Base-by-base conservation (phyloP, 2,888 invertebrate genomes). In the Hybos culiciformis region DNA sequence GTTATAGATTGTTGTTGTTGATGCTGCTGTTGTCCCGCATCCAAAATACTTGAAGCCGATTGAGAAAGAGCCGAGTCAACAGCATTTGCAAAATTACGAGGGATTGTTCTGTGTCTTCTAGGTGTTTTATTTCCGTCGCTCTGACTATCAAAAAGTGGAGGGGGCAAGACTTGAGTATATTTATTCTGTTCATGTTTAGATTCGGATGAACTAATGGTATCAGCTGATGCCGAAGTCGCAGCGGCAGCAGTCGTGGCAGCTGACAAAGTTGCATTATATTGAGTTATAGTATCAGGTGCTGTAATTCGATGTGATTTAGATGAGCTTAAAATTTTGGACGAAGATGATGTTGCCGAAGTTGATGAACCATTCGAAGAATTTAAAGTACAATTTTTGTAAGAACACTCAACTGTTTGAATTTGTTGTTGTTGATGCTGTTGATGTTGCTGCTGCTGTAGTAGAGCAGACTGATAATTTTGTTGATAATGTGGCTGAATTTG, bases 71-170 rank as follows among this genome's bases (percentile, higher is more conserved):
- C 38, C 1, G 66, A 64, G 56, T 65, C 66, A 5, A 60, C 60
- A 41, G 49, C 46, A n/a, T n/a, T 29, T 3, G 66, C 61, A 49
- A 66, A 66, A 46, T 67, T 66, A 26, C 67, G 59, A 5, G 67
- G 67, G 48, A 67, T 66, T 12, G 67, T 67, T 36, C 67, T 63
- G 57, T 67, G 67, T 51, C 63, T 62, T 41, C 66, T 61, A 3
- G 64, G 61, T 5, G 63, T 63, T 48, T 63, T 65, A 38, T 48
- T 54, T 41, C 50, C 53, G 44, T 44, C 45, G 29, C 50, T 50
- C n/a, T 38, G 41, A 45, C 48, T 51, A 32, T 52, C 50, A 31
- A 50, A 50, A 23, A 50, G 31, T 37, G 52, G 50, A 11, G 52
- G 50, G n/a, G 52, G 52, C 18, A 50, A 41, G 8, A 50, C 45